A percentile compares a stretch with the other conserved stretches of the same genome.
Evolutionary conservation across 2,888 invertebrate genomes (phyloP).

Genomic region (Drosophila peninsularis): DNA sequence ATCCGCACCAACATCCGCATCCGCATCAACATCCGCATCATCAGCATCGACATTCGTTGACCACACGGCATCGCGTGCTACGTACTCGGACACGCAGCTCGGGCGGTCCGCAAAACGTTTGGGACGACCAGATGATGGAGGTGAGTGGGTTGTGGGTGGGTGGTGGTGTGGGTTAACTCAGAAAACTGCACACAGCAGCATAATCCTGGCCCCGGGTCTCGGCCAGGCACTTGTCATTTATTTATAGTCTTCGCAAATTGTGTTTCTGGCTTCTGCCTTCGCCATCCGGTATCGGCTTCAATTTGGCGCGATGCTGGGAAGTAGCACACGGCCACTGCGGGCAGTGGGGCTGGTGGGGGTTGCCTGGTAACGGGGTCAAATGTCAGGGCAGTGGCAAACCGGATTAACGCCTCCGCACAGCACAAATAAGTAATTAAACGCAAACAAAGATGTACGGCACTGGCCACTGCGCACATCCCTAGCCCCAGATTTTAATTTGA

Average conservation of each 20-base stretch:
- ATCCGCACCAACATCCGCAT: constrained; percentile 50
- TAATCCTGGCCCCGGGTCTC: constrained; percentile 3
- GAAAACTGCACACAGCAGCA: not conserved
- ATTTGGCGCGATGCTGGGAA: constrained; percentile 24
- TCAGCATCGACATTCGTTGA: constrained; percentile 78
- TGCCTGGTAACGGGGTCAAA: constrained; percentile 1
- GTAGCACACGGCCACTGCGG: not conserved
- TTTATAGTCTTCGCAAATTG: constrained; percentile 49
- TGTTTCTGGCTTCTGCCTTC: constrained; percentile 10
- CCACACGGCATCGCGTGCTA: constrained; percentile 83
- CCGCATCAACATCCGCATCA: constrained; percentile 59
- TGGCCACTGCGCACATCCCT: constrained; percentile 2
- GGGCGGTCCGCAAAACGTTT: constrained; percentile 83
- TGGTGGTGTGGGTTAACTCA: not conserved
- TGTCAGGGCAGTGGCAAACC: constrained; percentile 22
- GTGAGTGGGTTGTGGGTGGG: constrained; percentile 59
- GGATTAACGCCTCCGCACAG: constrained; percentile 31
- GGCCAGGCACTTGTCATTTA: constrained; percentile 36
- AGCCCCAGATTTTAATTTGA: not conserved
- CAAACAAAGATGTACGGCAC: constrained; percentile 12
- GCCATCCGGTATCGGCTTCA: constrained; percentile 13
- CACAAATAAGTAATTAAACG: constrained; percentile 32
- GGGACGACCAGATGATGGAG: constrained; percentile 85
- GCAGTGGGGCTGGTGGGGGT: no score
- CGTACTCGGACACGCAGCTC: constrained; percentile 84